Evolutionary conservation across 2,888 invertebrate species (phyloP).

Genomic region (Tineola bisselliella): DNA sequence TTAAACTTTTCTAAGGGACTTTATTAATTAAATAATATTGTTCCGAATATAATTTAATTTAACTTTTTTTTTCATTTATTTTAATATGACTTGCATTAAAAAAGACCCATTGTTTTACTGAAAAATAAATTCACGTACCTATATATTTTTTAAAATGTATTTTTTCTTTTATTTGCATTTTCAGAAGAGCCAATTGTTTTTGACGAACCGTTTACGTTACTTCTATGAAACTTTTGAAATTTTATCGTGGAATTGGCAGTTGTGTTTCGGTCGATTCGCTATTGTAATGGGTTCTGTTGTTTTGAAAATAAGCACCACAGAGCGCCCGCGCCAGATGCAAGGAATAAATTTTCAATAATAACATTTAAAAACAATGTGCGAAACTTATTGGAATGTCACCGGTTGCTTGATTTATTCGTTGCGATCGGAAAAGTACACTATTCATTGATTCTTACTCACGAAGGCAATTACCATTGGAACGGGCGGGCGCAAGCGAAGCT

Average conservation of each 20-base stretch:
- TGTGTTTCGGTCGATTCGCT: slow-evolving; percentile 6
- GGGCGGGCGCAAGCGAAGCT: slow-evolving; percentile 17
- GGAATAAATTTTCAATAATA: slow-evolving; percentile 17
- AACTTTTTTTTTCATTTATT: no score
- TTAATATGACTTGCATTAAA: no score
- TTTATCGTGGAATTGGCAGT: not conserved
- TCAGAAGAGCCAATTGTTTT: not conserved
- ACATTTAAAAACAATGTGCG: slow-evolving; percentile 13
- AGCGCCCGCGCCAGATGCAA: slow-evolving; percentile 10
- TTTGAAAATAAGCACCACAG: slow-evolving; percentile 12
- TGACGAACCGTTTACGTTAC: not conserved
- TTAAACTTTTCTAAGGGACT: not conserved
- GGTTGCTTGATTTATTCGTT: slow-evolving; percentile 16
- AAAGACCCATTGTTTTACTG: no score
- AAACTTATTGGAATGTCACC: slow-evolving; percentile 16
- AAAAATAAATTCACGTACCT: not conserved
- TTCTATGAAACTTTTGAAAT: not conserved
- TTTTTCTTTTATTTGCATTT: not conserved
- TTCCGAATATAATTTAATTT: no score
- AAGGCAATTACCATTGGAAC: slow-evolving; percentile 23
- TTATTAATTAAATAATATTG: not conserved
- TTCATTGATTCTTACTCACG: slow-evolving; percentile 18
- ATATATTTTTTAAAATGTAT: not conserved
- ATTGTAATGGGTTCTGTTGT: slow-evolving; percentile 11
- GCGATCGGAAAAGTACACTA: slow-evolving; percentile 16